These are phyloP conservation scores for Drosophila barbarae DNA, from an alignment of 2,888 invertebrate genomes.

Conservation along the genomic window DNA sequence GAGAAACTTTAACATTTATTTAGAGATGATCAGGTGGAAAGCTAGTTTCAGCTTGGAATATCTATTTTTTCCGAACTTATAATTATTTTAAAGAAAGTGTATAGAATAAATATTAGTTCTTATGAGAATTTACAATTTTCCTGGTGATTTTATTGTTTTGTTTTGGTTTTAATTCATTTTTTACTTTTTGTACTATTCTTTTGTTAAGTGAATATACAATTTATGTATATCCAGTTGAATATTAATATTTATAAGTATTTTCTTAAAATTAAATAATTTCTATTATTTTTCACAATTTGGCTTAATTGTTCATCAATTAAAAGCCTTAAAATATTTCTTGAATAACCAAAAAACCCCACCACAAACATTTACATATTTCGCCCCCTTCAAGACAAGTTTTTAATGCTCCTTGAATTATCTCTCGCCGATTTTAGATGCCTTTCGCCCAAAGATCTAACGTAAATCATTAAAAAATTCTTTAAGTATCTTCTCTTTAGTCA, in stretches of 20 bases:
- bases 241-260: too few relatives aligned
- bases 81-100: too few relatives aligned
- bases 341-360: not conserved
- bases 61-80: too few relatives aligned
- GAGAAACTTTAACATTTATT: not conserved
- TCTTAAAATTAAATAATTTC: not conserved
- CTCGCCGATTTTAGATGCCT: not conserved
- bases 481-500: constrained; percentile 27
- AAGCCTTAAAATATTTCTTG: not conserved
- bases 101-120: too few relatives aligned
- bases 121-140: too few relatives aligned
- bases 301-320: not conserved
- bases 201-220: too few relatives aligned
- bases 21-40: constrained; percentile 14
- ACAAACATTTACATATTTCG: not conserved
- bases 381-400: not conserved
- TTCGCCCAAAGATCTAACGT: constrained; percentile 8
- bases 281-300: not conserved
- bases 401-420: constrained; percentile 2
- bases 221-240: too few relatives aligned
- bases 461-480: constrained; percentile 39
- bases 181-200: too few relatives aligned
- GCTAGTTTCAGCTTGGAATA: not conserved
- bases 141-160: too few relatives aligned
- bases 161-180: too few relatives aligned